Percentiles rank a stretch among this genome's conserved stretches.
Conservation (phyloP, 1,140 invertebrate species). For the Drosophila santomea region DNA sequence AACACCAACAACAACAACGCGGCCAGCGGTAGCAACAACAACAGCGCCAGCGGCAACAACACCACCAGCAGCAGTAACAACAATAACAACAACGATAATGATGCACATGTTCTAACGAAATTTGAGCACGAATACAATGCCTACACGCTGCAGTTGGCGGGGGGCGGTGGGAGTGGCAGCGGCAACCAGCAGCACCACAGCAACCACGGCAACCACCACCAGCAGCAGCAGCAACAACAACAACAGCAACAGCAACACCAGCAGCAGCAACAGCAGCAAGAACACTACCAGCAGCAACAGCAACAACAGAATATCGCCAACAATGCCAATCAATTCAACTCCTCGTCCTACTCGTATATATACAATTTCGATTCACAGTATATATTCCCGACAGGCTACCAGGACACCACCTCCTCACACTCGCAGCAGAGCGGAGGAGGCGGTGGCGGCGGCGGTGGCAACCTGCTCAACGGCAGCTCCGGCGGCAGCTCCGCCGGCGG, state of each 20-base stretch:
- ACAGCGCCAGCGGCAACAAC: conserved; percentile 31
- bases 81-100: conserved; percentile 57
- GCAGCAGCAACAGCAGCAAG: conserved; percentile 63
- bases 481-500: conserved; percentile 46
- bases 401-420: conserved; percentile 83
- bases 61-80: conserved; percentile 49
- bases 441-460: conserved; percentile 52
- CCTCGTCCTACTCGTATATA: conserved; percentile 84
- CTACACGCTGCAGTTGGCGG: conserved; percentile 71
- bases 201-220: conserved; percentile 63
- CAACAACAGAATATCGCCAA: conserved; percentile 68
- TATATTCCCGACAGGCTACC: conserved; percentile 84
- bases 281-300: conserved; percentile 72
- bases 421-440: conserved; percentile 84
- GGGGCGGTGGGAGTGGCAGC: conserved; percentile 23
- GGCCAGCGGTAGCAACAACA: conserved; percentile 87
- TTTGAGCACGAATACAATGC: conserved; percentile 74
- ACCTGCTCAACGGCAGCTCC: conserved; percentile 56
- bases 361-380: conserved; percentile 85
- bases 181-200: conserved; percentile 64
- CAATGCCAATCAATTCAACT: conserved; percentile 77
- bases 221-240: conserved; percentile 69
- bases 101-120: conserved; percentile 59
- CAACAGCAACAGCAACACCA: conserved; percentile 65
- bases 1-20: conserved; percentile 49